Evolutionary conservation across 2,888 invertebrate genomes (phyloP).

Genomic region (Dynastes hyllus): DNA sequence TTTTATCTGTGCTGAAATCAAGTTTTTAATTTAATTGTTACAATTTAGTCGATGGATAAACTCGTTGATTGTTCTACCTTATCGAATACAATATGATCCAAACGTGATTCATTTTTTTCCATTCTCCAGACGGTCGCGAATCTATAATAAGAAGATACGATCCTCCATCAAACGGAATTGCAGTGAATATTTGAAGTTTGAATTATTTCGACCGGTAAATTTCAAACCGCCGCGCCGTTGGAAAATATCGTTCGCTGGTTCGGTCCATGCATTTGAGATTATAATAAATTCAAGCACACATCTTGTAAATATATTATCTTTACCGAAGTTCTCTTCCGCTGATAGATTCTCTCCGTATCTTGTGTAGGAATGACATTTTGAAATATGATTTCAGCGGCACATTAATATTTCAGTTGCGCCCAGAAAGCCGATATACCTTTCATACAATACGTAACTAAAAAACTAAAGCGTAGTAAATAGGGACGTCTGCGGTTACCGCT

Average conservation of each 20-base stretch:
- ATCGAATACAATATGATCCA: no score
- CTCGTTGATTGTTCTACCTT: no score
- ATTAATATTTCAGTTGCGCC: constrained; percentile 64
- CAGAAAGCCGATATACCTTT: constrained; percentile 58
- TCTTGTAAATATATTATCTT: constrained; percentile 58
- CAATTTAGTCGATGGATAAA: no score
- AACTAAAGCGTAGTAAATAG: constrained; percentile 63
- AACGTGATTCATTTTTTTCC: no score
- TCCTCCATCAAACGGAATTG: constrained; percentile 21
- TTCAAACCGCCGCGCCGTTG: background rate
- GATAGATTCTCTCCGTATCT: constrained; percentile 54
- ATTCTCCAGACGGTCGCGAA: background rate
- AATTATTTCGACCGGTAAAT: constrained; percentile 37
- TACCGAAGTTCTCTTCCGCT: constrained; percentile 48
- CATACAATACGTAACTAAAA: constrained; percentile 54
- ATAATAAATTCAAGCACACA: constrained; percentile 57
- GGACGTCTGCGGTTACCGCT: constrained; percentile 50
- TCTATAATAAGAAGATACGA: constrained; percentile 7
- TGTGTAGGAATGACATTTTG: constrained; percentile 61
- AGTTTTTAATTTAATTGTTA: no score
- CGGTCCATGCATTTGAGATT: background rate
- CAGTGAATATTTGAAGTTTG: constrained; percentile 28
- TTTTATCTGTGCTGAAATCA: no score
- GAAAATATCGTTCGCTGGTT: constrained; percentile 1
- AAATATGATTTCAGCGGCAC: constrained; percentile 63